Evolutionary conservation across 2,888 invertebrate species (phyloP), one percentile per base, ranked within the genome.

Genomic region (Drosophila atripex): DNA sequence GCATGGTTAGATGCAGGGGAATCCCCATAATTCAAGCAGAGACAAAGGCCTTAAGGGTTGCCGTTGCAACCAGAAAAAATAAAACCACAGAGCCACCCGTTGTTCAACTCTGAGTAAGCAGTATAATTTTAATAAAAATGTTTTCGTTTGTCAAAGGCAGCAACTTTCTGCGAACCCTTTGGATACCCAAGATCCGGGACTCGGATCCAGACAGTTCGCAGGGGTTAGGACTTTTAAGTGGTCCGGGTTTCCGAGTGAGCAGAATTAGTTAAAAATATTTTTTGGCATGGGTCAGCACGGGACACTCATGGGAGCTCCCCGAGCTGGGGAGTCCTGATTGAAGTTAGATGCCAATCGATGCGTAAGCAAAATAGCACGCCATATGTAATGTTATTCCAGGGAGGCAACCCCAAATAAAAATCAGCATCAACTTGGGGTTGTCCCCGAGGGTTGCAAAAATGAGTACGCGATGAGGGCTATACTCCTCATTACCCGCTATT

Each of bases 101-200:
- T 47, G 49, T 45, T 68, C 65, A 55, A 5, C 38, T 71, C 70
- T 84, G 86, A 78, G 73, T 75, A 75, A 73, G 83, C 73, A 83
- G 72, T 75, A 73, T 76, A 73, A 83, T 88, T 88, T 88, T 87
- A 87, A 85, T 87, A 86, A 78, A 79, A 86, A 79, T 77, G 25
- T 55, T 39, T 57, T 49, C 11, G 9, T 75, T 68, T 74, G 71
- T 65, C 82, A 82, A 65, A 71, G 76, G 57, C 75, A 50, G 35
- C 52, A 58, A 56, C 73, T 82, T 79, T 32, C 7, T 18, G 16
- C 74, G 76, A 86, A 78, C 80, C 88, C 88, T 80, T 74, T 69
- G 63, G 50, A 61, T 64, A 72, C 72, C 69, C 73, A 78, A 45
- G 55, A 49, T 49, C 38, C 50, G 57, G 65, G 53, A 55, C 64